Base-by-base conservation (phyloP, 2,888 invertebrate genomes). In the Temnothorax ravouxi region DNA sequence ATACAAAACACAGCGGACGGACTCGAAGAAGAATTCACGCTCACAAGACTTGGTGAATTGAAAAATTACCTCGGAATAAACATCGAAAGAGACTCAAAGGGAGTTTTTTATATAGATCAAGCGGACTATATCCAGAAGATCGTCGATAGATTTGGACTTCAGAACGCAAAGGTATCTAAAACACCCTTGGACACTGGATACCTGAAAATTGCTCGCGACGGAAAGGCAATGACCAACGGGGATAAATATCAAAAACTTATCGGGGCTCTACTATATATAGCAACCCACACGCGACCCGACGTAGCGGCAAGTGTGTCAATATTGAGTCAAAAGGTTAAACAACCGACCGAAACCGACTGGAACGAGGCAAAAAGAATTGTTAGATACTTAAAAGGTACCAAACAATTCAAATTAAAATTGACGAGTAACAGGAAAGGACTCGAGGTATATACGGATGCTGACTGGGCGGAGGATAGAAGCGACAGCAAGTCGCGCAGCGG, bases 401-500 rank as follows among this genome's bases (percentile, higher is more conserved):
- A 29, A 62, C 13, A 86, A 15, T 72, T 74, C 4, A 76, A 84
- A 64, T 34, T 88, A 29, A 52, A 52, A 52, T n/a, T 52, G 8
- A n/a, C 8, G 2, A 80, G 15, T 18, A 59, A 34, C 25, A 9
- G 0, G 1, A 61, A 75, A 25, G 75, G 25, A 18, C 56, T 87
- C 2, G n/a, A 74, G 34, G 89, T 85, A 47, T 93, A 91, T 82
- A 89, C 89, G 92, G 94, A 93, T 83, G 93, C 92, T 41, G 90
- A 90, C 83, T 93, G 91, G 92, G 93, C 91, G 21, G 90, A 92
- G 29, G 86, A 92, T 67, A 83, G 85, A 38, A 61, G 11, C 13
- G 88, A 88, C 54, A 62, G 92, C 61, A 93, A 92, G 80, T 93
- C 93, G 5, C 90, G 90, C 82, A 92, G 89, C 64, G 92, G 93